phyloP scores from a whole-genome alignment of 2,113 vertebrate species.

The Cynoglossus semilaevis region DNA sequence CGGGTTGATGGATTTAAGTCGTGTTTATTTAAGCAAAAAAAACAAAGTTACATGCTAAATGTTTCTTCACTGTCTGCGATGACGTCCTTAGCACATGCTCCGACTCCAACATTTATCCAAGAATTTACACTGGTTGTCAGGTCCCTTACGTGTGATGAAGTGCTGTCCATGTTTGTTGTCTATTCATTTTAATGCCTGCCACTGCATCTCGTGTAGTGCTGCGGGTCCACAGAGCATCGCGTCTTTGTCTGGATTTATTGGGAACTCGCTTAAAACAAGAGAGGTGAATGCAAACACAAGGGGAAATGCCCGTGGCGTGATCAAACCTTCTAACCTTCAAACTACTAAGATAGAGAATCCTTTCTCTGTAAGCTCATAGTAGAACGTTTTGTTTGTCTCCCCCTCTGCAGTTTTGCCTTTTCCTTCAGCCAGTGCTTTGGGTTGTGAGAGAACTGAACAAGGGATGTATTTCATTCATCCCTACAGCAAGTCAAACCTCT shows the following conservation, averaged over 20 bases:
- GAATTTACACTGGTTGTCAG: neutral
- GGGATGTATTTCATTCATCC: slow-evolving; percentile 58
- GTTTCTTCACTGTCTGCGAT: no score
- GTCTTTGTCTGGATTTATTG: slow-evolving; percentile 34
- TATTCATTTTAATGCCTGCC: neutral
- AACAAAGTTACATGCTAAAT: no score
- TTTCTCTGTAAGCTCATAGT: slow-evolving; percentile 57
- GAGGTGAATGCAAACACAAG: slow-evolving; percentile 61
- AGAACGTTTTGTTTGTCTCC: slow-evolving; percentile 64
- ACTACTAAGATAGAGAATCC: slow-evolving; percentile 60
- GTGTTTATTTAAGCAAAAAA: neutral
- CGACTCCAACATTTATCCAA: neutral
- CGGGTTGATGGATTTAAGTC: no score
- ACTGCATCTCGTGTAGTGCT: slow-evolving; percentile 21
- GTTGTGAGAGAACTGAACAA: slow-evolving; percentile 53
- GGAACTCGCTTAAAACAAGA: slow-evolving; percentile 35
- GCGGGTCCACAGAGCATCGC: neutral
- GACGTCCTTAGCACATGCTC: neutral
- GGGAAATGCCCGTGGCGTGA: slow-evolving; percentile 41
- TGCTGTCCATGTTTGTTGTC: neutral
- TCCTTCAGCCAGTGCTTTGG: slow-evolving; percentile 70
- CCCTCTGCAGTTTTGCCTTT: slow-evolving; percentile 53
- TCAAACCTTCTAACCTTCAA: slow-evolving; percentile 41
- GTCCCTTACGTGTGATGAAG: slow-evolving; percentile 7
- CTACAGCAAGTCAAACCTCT: slow-evolving; percentile 52